Evolutionary conservation across 2,888 invertebrate genomes (phyloP).

Genomic region (Podotricha telesiphe): DNA sequence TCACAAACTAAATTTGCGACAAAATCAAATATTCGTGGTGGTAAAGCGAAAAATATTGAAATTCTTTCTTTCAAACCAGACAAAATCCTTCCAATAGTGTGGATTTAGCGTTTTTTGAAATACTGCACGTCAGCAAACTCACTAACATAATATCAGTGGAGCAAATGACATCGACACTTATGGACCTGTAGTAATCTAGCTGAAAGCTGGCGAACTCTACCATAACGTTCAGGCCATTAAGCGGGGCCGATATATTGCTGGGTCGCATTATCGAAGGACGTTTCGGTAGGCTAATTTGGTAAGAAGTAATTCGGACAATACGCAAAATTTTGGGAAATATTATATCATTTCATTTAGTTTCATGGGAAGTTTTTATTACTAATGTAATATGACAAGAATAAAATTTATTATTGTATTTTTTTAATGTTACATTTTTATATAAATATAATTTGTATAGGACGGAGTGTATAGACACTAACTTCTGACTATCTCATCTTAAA

Average conservation of each 20-base stretch:
- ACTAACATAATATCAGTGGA: slow-evolving; percentile 31
- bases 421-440: too few relatives aligned
- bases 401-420: too few relatives aligned
- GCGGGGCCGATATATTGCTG: slow-evolving; percentile 34
- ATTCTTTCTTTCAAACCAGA: slow-evolving; percentile 27
- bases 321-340: not conserved
- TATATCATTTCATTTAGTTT: too few relatives aligned
- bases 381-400: too few relatives aligned
- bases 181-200: slow-evolving; percentile 42
- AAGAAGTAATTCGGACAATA: slow-evolving; percentile 4
- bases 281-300: slow-evolving; percentile 25
- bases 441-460: too few relatives aligned
- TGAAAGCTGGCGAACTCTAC: slow-evolving; percentile 42
- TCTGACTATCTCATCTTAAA: too few relatives aligned
- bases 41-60: slow-evolving; percentile 29
- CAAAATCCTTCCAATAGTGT: slow-evolving; percentile 29
- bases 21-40: slow-evolving; percentile 16
- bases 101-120: slow-evolving; percentile 33
- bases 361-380: too few relatives aligned
- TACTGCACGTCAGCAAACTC: slow-evolving; percentile 34
- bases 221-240: slow-evolving; percentile 42
- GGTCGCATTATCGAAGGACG: slow-evolving; percentile 26
- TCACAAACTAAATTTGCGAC: slow-evolving; percentile 1
- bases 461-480: too few relatives aligned
- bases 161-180: slow-evolving; percentile 39